Evolutionary conservation across 2,113 vertebrate genomes (phyloP).

Genomic region (Ptyas mucosa): DNA sequence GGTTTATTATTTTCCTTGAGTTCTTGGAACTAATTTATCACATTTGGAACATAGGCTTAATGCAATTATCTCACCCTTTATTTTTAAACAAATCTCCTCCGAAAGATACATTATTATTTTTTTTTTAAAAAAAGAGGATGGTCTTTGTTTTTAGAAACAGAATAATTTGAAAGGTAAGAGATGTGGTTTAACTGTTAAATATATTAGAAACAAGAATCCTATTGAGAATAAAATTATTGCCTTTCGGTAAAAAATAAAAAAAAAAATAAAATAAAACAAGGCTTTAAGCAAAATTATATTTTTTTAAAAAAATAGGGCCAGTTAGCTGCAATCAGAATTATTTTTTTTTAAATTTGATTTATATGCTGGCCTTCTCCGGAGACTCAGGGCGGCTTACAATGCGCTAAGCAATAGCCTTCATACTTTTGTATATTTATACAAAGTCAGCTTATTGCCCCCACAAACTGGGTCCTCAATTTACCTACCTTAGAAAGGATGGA

Average conservation of each 20-base stretch:
- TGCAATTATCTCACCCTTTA: background rate
- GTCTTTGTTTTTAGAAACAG: background rate
- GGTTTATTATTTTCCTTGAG: background rate
- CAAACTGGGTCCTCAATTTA: too few species aligned
- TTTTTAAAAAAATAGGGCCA: background rate
- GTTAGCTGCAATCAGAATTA: background rate
- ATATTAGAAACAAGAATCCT: background rate
- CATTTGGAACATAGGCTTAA: background rate
- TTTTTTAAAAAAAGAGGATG: background rate
- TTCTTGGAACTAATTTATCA: background rate
- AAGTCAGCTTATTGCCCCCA: too few species aligned
- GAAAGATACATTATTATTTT: background rate
- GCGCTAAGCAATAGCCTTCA: too few species aligned
- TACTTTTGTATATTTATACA: too few species aligned
- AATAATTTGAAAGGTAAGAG: background rate
- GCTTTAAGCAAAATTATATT: background rate
- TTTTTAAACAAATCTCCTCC: background rate
- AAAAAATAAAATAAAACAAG: background rate
- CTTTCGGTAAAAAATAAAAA: background rate
- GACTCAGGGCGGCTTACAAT: too few species aligned
- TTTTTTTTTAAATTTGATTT: too few species aligned
- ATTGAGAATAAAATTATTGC: background rate
- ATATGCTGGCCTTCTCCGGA: too few species aligned
- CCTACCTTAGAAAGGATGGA: too few species aligned
- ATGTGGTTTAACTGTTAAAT: background rate